These are phyloP conservation scores for Amphimedon queenslandica DNA, from an alignment of 37 sponge, comb jelly and placozoan genomes.

Conservation along the genomic window DNA sequence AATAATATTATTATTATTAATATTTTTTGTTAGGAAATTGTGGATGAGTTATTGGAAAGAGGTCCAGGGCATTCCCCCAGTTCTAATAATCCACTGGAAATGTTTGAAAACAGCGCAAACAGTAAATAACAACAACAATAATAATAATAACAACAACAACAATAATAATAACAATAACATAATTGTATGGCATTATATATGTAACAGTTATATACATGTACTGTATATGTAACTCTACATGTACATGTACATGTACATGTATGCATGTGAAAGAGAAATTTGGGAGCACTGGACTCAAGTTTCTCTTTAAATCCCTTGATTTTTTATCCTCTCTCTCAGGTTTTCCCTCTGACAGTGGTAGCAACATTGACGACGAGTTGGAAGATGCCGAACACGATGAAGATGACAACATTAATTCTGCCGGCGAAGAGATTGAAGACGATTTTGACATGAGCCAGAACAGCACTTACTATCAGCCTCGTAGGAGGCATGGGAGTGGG, in stretches of 20 bases:
- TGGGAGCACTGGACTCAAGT: too few species aligned
- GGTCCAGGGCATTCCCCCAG: constrained; percentile 2
- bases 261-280: too few species aligned
- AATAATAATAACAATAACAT: too few species aligned
- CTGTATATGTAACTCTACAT: neutral
- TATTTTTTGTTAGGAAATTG: constrained; percentile 19
- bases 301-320: too few species aligned
- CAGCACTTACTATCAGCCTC: constrained; percentile 46
- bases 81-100: neutral
- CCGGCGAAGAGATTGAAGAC: constrained; percentile 87
- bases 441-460: constrained; percentile 52
- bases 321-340: too few species aligned
- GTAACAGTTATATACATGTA: too few species aligned
- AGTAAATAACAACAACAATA: too few species aligned
- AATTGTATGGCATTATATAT: too few species aligned
- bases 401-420: constrained; percentile 81
- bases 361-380: neutral
- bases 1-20: too few species aligned
- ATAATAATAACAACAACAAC: too few species aligned
- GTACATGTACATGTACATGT: neutral
- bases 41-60: constrained; percentile 34
- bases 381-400: constrained; percentile 51
- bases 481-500: neutral
- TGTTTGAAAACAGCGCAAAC: too few species aligned
- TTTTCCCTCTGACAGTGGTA: too few species aligned